These are phyloP conservation scores for Syrista parreyssii DNA, from an alignment of 2,888 invertebrate genomes.

Conservation along the genomic window DNA sequence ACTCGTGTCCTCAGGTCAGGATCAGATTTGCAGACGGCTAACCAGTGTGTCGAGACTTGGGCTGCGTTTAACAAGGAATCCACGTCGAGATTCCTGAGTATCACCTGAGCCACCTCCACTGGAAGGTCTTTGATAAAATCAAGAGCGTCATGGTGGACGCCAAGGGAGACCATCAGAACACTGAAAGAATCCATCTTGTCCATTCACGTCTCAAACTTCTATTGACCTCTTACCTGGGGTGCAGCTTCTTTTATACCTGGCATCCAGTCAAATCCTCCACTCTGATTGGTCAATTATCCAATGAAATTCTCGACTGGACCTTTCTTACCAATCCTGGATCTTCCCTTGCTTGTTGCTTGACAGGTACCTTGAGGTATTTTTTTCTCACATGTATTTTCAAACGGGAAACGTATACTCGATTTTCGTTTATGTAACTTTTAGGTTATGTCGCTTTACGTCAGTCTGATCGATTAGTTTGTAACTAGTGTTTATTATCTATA, in stretches of 20 bases:
- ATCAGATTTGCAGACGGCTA: slow-evolving; percentile 15
- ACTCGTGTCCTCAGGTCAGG: slow-evolving; percentile 15
- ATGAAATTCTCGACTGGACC: neutral
- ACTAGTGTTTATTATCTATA: no score
- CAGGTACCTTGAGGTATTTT: neutral
- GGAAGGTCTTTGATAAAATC: slow-evolving; percentile 21
- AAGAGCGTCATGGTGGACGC: slow-evolving; percentile 5
- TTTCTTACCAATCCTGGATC: neutral
- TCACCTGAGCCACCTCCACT: slow-evolving; percentile 21
- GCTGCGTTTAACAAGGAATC: slow-evolving; percentile 19
- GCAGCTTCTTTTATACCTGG: neutral
- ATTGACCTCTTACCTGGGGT: neutral
- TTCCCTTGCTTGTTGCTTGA: neutral
- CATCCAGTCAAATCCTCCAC: neutral
- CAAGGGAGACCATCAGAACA: neutral
- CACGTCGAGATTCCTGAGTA: slow-evolving; percentile 20
- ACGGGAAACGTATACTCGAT: no score
- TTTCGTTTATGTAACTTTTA: no score
- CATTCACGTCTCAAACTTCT: neutral
- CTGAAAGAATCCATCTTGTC: neutral
- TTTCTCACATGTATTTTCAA: neutral
- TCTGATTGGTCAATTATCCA: neutral
- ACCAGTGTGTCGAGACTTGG: slow-evolving; percentile 18
- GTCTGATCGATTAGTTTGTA: no score
- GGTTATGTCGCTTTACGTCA: no score